Conservation (phyloP, 2,113 vertebrate genomes). For the Rhea pennata region DNA sequence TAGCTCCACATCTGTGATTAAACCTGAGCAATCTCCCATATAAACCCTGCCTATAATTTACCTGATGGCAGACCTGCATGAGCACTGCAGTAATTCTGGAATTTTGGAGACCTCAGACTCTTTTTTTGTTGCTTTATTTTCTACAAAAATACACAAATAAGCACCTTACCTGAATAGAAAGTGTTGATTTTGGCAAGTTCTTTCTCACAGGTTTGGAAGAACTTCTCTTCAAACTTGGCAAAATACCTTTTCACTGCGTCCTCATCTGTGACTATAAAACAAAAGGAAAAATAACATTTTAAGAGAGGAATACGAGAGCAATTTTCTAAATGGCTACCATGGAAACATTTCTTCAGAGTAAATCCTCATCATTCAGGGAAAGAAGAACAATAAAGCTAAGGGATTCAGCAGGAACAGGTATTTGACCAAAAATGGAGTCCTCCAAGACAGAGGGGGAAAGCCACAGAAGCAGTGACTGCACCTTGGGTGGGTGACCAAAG, state of each 20-base stretch:
- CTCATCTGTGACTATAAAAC: constrained; percentile 90
- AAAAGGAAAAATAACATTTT: constrained; percentile 46
- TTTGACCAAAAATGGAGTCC: neutral
- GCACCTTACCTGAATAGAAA: constrained; percentile 95
- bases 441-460: neutral
- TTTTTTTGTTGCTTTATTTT: neutral
- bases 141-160: constrained; percentile 43
- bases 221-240: constrained; percentile 99
- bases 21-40: neutral
- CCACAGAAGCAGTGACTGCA: neutral
- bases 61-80: neutral
- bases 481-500: neutral
- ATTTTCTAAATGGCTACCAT: constrained; percentile 9
- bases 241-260: constrained; percentile 97
- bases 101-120: neutral
- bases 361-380: neutral
- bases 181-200: constrained; percentile 99
- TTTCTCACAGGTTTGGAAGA: constrained; percentile 98
- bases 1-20: neutral
- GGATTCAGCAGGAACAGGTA: neutral
- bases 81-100: neutral
- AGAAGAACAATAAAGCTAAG: constrained; percentile 2
- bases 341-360: neutral
- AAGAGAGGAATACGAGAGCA: neutral
- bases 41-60: neutral